These are phyloP conservation scores for Lumbricus terrestris DNA, from an alignment of 2,888 invertebrate genomes.

Conservation along the genomic window DNA sequence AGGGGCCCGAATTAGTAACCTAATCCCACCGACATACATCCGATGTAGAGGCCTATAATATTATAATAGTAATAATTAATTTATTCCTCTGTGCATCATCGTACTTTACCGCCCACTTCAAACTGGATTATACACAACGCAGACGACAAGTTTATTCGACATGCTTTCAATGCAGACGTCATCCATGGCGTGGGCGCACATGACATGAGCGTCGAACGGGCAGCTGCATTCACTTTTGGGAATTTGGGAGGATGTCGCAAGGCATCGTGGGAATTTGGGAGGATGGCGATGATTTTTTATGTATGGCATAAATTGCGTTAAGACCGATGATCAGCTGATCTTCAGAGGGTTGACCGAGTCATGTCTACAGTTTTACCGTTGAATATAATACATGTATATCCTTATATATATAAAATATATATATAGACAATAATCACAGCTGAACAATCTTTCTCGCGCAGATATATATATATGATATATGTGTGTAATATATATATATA, in stretches of 20 bases:
- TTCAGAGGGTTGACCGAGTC: background rate
- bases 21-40: too few species aligned
- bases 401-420: too few species aligned
- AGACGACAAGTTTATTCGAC: background rate
- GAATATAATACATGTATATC: too few species aligned
- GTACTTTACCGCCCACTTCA: background rate
- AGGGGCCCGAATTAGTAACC: too few species aligned
- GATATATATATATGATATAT: too few species aligned
- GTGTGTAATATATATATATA: background rate
- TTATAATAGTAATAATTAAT: too few species aligned
- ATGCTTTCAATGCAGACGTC: too few species aligned
- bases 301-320: background rate
- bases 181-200: background rate
- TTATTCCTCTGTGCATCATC: too few species aligned
- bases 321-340: background rate
- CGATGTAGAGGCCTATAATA: background rate
- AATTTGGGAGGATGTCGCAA: background rate
- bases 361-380: background rate
- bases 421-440: too few species aligned
- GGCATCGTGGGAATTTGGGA: background rate
- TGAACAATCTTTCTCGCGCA: too few species aligned
- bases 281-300: background rate
- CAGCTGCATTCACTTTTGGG: background rate
- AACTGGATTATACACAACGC: background rate
- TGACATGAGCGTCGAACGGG: background rate